Evolutionary conservation across 2,797 vertebrate genomes (phyloP).

Genomic region (Scleropages formosus): DNA sequence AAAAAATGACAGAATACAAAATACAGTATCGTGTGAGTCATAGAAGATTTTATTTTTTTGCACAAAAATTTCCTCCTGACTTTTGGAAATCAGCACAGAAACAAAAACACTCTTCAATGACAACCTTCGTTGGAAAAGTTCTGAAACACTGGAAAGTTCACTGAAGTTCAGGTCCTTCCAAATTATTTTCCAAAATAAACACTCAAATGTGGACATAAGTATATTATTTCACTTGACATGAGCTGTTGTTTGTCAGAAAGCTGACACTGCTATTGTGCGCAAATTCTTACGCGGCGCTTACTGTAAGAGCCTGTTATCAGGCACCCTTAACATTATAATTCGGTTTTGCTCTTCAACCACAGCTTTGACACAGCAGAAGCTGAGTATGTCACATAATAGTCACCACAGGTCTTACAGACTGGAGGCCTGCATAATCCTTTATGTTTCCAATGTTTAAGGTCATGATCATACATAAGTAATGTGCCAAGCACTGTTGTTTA

Average conservation of each 20-base stretch:
- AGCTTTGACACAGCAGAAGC: not conserved
- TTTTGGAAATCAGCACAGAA: not conserved
- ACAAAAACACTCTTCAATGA: conserved; percentile 3
- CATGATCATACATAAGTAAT: too few relatives aligned
- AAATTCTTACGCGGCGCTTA: not conserved
- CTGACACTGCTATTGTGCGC: not conserved
- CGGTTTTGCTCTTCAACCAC: not conserved
- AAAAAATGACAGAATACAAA: too few relatives aligned
- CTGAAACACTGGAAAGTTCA: conserved; percentile 13
- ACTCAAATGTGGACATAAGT: not conserved
- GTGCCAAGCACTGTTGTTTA: too few relatives aligned
- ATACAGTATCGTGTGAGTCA: too few relatives aligned
- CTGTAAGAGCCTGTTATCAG: too few relatives aligned
- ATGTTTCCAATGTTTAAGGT: too few relatives aligned
- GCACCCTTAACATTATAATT: not conserved
- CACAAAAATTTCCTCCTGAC: conserved; percentile 11
- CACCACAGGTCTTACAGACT: too few relatives aligned
- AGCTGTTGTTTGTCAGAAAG: not conserved
- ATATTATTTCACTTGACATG: not conserved
- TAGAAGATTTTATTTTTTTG: not conserved
- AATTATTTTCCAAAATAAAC: not conserved
- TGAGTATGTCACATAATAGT: too few relatives aligned
- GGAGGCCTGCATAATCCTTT: too few relatives aligned
- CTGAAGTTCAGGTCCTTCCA: conserved; percentile 5
- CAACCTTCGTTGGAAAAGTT: not conserved